phyloP scores from a whole-genome alignment of 2,797 vertebrate species.

The Argyrosomus regius region DNA sequence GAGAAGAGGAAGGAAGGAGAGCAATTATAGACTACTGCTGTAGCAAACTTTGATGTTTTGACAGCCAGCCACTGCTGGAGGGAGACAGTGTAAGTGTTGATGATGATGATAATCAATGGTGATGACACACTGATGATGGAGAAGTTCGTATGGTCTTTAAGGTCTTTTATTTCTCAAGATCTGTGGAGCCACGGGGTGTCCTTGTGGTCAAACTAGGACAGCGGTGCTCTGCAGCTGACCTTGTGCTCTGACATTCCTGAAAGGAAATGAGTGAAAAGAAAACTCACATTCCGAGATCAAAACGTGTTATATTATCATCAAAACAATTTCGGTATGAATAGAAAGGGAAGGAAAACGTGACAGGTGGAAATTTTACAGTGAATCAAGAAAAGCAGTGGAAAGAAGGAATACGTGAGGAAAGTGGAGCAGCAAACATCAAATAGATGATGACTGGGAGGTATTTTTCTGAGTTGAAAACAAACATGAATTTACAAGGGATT shows the following conservation, averaged over 20 bases:
- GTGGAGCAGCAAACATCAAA: not conserved
- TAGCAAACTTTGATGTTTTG: constrained; percentile 71
- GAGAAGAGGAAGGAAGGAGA: constrained; percentile 39
- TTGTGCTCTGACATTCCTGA: constrained; percentile 38
- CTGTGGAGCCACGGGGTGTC: constrained; percentile 28
- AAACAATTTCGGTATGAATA: not conserved
- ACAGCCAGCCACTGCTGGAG: constrained; percentile 68
- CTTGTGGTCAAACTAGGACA: constrained; percentile 39
- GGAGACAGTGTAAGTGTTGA: constrained; percentile 46
- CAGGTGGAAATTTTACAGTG: constrained; percentile 14
- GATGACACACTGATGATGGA: constrained; percentile 66
- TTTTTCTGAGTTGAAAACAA: constrained; percentile 13
- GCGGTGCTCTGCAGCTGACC: constrained; percentile 1
- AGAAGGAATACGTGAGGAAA: not conserved
- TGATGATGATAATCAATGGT: constrained; percentile 64
- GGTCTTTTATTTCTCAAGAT: constrained; percentile 47
- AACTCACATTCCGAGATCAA: not conserved
- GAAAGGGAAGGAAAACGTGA: not conserved
- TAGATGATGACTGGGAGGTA: not conserved
- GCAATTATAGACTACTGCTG: constrained; percentile 53
- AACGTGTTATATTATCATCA: constrained; percentile 10
- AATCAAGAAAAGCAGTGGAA: not conserved
- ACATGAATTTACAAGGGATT: not conserved
- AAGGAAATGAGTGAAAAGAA: not conserved
- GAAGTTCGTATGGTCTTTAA: constrained; percentile 55